phyloP scores from a whole-genome alignment of 2,797 vertebrate species.

The Pangasius krempfi region DNA sequence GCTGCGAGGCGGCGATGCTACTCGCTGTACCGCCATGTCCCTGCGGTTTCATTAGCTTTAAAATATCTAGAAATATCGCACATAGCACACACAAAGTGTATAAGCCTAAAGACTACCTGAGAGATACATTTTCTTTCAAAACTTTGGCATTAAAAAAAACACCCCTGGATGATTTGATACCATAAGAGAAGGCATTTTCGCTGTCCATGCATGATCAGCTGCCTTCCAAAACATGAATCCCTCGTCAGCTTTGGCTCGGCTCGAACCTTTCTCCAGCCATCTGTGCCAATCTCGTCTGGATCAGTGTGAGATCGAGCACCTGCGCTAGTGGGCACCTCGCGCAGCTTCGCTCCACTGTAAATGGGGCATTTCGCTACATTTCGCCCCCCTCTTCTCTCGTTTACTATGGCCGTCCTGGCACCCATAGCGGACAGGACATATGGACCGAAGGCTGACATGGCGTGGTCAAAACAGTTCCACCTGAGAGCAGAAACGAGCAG shows the following conservation, averaged over 20 bases:
- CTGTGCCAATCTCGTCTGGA: slow-evolving; percentile 50
- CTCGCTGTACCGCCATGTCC: neutral
- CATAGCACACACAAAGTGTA: neutral
- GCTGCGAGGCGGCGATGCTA: neutral
- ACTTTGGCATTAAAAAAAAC: neutral
- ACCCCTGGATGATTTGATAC: neutral
- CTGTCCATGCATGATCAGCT: neutral
- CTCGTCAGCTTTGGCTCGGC: slow-evolving; percentile 43
- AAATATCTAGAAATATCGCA: neutral
- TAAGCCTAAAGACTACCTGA: neutral
- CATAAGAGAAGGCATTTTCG: neutral
- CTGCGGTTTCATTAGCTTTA: neutral
- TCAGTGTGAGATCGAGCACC: slow-evolving; percentile 42
- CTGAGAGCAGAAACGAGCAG: slow-evolving; percentile 15
- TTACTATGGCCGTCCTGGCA: slow-evolving; percentile 55
- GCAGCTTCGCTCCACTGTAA: slow-evolving; percentile 44
- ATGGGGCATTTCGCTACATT: slow-evolving; percentile 51
- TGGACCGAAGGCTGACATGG: slow-evolving; percentile 38
- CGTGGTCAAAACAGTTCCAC: slow-evolving; percentile 39
- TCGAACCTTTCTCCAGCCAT: slow-evolving; percentile 47
- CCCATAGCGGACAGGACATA: slow-evolving; percentile 38
- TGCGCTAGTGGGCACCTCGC: slow-evolving; percentile 30
- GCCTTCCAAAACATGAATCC: slow-evolving; percentile 25
- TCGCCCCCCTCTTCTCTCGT: slow-evolving; percentile 43
- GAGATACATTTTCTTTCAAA: neutral